These are phyloP conservation scores for Teinopalpus imperialis DNA, from an alignment of 2,888 invertebrate genomes.

Conservation along the genomic window DNA sequence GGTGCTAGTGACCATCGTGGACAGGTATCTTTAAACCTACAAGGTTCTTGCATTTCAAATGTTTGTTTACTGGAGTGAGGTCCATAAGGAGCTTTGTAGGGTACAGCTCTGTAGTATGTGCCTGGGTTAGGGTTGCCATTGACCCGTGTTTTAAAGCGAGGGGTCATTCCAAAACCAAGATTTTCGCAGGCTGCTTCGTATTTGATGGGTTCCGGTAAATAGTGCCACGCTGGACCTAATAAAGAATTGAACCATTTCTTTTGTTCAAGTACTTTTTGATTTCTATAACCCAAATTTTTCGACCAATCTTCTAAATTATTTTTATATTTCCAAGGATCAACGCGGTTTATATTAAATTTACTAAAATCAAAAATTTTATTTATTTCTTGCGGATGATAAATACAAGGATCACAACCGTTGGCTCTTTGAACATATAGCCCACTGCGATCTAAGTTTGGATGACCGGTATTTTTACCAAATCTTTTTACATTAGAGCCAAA, in stretches of 20 bases:
- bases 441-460: constrained; percentile 58
- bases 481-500: constrained; percentile 49
- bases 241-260: constrained; percentile 49
- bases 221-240: constrained; percentile 64
- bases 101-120: constrained; percentile 52
- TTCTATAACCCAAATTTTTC: constrained; percentile 65
- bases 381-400: constrained; percentile 51
- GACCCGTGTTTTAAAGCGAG: constrained; percentile 40
- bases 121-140: constrained; percentile 56
- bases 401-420: constrained; percentile 46
- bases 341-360: constrained; percentile 38
- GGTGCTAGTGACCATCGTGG: constrained; percentile 62
- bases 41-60: constrained; percentile 60
- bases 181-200: constrained; percentile 55
- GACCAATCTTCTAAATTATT: constrained; percentile 67
- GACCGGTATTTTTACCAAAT: constrained; percentile 53
- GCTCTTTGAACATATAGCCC: constrained; percentile 44
- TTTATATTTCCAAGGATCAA: constrained; percentile 66
- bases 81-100: constrained; percentile 57
- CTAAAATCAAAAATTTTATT: constrained; percentile 48
- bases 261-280: constrained; percentile 51
- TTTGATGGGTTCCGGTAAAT: constrained; percentile 35
- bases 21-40: constrained; percentile 55
- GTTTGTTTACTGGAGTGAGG: constrained; percentile 56
- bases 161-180: constrained; percentile 58